Conservation (phyloP, 2,888 invertebrate species). For the Drosophila basisetae region DNA sequence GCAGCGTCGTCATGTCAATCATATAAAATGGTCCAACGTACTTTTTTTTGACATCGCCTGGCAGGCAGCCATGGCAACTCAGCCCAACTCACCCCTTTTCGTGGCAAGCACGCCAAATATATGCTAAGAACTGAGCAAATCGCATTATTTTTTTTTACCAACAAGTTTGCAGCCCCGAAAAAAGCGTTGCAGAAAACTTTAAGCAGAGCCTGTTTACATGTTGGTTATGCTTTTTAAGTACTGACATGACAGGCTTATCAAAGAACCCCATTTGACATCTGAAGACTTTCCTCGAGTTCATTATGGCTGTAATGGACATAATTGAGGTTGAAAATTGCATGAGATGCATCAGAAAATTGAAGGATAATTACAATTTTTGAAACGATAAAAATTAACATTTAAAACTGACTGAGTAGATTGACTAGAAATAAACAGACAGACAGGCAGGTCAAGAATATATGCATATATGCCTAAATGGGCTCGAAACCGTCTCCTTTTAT, state of each 20-base stretch:
- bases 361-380: neutral
- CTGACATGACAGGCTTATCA: constrained; percentile 52
- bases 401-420: neutral
- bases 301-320: neutral
- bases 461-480: neutral
- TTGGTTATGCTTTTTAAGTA: constrained; percentile 15
- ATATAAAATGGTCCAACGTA: constrained; percentile 46
- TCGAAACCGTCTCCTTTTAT: neutral
- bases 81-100: constrained; percentile 2
- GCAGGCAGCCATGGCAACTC: neutral
- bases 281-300: neutral
- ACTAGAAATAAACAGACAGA: neutral
- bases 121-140: constrained; percentile 49
- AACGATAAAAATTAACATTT: neutral
- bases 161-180: neutral
- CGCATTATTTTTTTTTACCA: constrained; percentile 43
- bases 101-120: constrained; percentile 20
- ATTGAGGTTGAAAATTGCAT: neutral
- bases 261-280: constrained; percentile 41
- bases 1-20: constrained; percentile 60
- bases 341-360: neutral
- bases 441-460: neutral
- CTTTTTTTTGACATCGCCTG: neutral
- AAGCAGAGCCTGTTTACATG: neutral
- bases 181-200: neutral